Evolutionary conservation across 2,797 vertebrate genomes (phyloP).

Genomic region (Etheostoma perlongum): DNA sequence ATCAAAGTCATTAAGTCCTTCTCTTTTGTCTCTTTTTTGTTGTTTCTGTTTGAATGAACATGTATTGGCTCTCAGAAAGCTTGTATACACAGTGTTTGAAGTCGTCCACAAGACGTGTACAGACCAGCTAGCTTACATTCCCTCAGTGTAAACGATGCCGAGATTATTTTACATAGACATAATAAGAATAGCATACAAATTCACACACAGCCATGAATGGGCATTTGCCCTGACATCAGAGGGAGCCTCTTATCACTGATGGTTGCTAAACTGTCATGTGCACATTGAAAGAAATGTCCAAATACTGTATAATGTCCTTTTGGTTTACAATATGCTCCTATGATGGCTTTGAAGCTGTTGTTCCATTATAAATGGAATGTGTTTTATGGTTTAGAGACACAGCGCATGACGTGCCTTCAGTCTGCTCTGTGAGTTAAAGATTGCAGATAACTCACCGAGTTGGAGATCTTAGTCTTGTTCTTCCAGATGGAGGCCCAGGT

Average conservation of each 20-base stretch:
- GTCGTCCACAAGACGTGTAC: conserved; percentile 74
- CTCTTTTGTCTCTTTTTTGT: conserved; percentile 75
- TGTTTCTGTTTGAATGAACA: conserved; percentile 75
- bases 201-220: conserved; percentile 74
- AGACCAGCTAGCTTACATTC: conserved; percentile 84
- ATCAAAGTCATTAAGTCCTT: conserved; percentile 75
- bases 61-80: conserved; percentile 72
- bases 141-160: conserved; percentile 80
- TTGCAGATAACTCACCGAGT: conserved; percentile 79
- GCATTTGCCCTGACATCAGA: conserved; percentile 75
- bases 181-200: conserved; percentile 82
- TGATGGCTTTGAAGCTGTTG: conserved; percentile 64
- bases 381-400: conserved; percentile 26
- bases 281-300: conserved; percentile 58
- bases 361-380: conserved; percentile 66
- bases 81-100: conserved; percentile 83
- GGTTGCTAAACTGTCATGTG: conserved; percentile 55
- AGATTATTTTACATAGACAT: conserved; percentile 86
- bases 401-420: conserved; percentile 24
- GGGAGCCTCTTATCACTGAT: conserved; percentile 68
- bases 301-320: conserved; percentile 62
- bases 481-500: conserved; percentile 88
- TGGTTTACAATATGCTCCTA: conserved; percentile 66
- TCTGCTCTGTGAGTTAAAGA: conserved; percentile 44
- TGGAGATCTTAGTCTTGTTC: conserved; percentile 86